Percentiles rank a stretch among this genome's conserved stretches.
Conservation (phyloP, 2,888 invertebrate species). For the Polymixis lichenea region DNA sequence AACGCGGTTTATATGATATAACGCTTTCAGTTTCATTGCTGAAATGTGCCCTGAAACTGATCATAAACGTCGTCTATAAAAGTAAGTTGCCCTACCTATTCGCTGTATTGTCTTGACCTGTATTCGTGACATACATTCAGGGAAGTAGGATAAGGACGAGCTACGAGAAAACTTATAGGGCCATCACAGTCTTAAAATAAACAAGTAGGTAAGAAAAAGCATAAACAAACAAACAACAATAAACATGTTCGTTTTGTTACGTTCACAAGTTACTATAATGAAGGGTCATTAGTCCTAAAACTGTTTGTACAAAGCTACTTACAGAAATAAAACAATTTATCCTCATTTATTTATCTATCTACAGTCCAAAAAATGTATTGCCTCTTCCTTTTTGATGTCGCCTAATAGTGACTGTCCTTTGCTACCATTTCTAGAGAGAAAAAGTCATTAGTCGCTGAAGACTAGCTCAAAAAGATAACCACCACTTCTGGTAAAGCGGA, state of each 20-base stretch:
- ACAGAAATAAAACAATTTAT: no score
- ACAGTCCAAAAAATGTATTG: no score
- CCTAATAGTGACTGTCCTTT: no score
- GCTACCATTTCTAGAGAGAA: no score
- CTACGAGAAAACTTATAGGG: not conserved
- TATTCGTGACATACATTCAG: constrained; percentile 2
- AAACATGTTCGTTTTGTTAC: not conserved
- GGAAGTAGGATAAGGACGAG: not conserved
- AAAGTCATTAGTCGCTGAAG: no score
- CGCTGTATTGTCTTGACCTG: not conserved
- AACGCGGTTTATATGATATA: not conserved
- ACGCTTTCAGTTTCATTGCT: not conserved
- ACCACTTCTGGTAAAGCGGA: no score
- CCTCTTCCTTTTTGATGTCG: no score
- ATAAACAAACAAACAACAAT: not conserved
- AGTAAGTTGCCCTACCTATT: not conserved
- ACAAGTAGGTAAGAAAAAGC: not conserved
- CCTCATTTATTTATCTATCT: no score
- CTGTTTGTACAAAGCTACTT: no score
- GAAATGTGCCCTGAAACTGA: not conserved
- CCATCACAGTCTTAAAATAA: constrained; percentile 1
- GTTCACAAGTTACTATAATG: no score
- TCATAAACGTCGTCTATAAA: constrained; percentile 1
- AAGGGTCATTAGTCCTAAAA: no score
- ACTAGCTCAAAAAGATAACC: no score